Evolutionary conservation across 1,140 invertebrate species (phyloP), one percentile per base, ranked within the genome.

Genomic region (Heliconius hewitsoni): DNA sequence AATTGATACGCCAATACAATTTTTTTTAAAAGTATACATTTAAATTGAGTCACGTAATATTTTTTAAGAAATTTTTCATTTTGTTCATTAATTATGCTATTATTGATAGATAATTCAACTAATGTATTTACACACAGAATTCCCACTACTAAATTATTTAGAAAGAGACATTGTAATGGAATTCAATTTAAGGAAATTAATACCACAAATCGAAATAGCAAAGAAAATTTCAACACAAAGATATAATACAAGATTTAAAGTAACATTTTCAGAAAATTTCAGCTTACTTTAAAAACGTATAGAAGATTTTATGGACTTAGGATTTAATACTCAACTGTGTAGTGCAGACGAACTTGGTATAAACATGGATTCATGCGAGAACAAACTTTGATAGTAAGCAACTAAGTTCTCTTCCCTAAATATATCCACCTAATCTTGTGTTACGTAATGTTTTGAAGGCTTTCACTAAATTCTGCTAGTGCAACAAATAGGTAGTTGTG

Each of bases 281-380:
- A 76, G 42, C 57, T 70, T 30, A 66, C 2, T 39, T 76, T 57
- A 46, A 42, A 75, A 37, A 75, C 55, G 46, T n/a, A 70, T 39
- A 57, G 30, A 42, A 76, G 37, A 66, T 39, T 70, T 57, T 23
- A 39, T 70, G 74, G 23, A 70, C 23, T 30, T 66, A 76, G 23
- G 74, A 76, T 76, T 76, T 76, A 71, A 76, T 70, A 66, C 39
- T 50, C 27, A 71, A 76, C 57, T 76, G 71, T 8, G 60, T 76
- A 70, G 34, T 76, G 74, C 74, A 76, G 74, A 66, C 27, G 9
- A 66, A 66, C 34, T 76, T 76, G 74, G 42, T 30, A 34, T 70
- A 66, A 76, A 76, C 39, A 71, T 23, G 37, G 55, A 16, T 27
- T 37, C 19, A 70, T 30, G n/a, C 74, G 37, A 76, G 66, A 76